Conservation (phyloP, 2,113 vertebrate species). For the Tetrax tetrax region DNA sequence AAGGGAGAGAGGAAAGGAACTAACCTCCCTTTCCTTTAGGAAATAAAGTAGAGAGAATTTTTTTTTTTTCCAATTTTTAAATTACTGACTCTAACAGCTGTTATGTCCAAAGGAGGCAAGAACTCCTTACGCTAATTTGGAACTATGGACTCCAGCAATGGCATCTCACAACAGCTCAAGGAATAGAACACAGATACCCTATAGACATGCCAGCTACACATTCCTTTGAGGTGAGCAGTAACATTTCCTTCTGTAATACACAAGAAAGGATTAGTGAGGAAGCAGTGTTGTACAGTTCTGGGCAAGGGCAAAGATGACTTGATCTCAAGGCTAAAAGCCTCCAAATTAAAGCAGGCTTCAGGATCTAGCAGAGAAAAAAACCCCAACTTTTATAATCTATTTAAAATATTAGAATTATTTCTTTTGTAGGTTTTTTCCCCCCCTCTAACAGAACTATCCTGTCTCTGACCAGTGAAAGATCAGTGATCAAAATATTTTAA, state of each 20-base stretch:
- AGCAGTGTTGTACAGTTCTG: neutral
- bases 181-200: conserved; percentile 39
- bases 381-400: neutral
- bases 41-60: neutral
- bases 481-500: neutral
- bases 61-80: neutral
- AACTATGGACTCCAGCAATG: neutral
- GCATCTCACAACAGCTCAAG: conserved; percentile 16
- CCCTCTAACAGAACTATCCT: neutral
- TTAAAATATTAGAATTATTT: neutral
- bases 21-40: neutral
- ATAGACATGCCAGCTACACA: conserved; percentile 1
- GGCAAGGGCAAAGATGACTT: neutral
- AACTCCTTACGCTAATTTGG: neutral
- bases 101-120: neutral
- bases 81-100: neutral
- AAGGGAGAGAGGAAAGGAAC: neutral
- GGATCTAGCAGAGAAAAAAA: neutral
- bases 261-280: neutral
- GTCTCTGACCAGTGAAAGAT: neutral
- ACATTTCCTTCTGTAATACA: neutral
- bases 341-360: neutral
- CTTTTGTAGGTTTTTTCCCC: neutral
- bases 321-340: neutral
- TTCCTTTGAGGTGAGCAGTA: conserved; percentile 52